Evolutionary conservation across 2,113 vertebrate species (phyloP), one percentile per base, ranked within the genome.

Genomic region (Sinocyclocheilus anshuiensis): DNA sequence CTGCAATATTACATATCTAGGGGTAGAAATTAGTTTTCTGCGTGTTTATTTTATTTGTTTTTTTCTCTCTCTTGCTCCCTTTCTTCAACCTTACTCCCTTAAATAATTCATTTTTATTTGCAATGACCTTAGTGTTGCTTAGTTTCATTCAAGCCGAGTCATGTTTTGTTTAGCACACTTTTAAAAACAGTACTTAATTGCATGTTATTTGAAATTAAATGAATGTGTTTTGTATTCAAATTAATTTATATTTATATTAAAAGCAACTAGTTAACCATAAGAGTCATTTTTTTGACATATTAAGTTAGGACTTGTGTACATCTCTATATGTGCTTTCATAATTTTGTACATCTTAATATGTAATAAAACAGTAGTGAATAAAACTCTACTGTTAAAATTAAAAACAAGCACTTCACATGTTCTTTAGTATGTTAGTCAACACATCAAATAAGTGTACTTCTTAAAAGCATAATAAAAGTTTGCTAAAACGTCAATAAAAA

Each of bases 1-100:
- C 89, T 86, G 80, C 84, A 89, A 88, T 90, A 91, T 93, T 92
- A 89, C 90, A 91, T 82, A 86, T 92, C 89, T 86, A 88, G 67
- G 36, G 61, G 50, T 83, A 26, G 63, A 88, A 90, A 91, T 88
- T 53, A 87, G 84, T 91, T 90, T 88, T 74, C 84, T 90, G 91
- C 92, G 92, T 90, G 90, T 92, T 85, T 80, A 86, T 76, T 67
- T 71, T 87, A 87, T 74, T 42, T 42, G 86, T 53, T 72, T 45
- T n/a, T 57, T 18, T 42, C 77, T 77, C 33, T 36, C 10, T 55
- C 24, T 81, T 74, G n/a, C 13, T 77, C 24, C 15, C 61, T 39
- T 74, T 80, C 82, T 33, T 79, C 29, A 85, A 15, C 26, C 6
- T 83, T 18, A 9, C 67, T 84, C 22, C 65, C 20, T 33, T 29